Evolutionary conservation across 2,888 invertebrate species (phyloP), one percentile per base, ranked within the genome.

Genomic region (Cynaeus angustus): DNA sequence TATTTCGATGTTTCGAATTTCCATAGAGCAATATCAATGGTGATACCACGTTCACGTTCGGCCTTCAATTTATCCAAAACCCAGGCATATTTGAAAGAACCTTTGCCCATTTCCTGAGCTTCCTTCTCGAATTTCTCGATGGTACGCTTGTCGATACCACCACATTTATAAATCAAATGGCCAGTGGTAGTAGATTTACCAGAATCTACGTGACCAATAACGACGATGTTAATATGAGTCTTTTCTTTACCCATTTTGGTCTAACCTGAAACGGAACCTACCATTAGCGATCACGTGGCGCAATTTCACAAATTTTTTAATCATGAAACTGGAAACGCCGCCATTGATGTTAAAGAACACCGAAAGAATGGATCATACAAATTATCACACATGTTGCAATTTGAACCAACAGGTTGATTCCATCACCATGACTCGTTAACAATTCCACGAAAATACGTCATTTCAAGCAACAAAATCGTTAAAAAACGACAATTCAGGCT

Each of bases 71-170:
- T 99, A 89, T 99, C 99, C 88, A 99, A 88, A n/a, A 99, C 99
- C 98, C 98, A 99, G 79, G 99, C 98, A 84, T 99, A 99, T 88
- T 99, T 98, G 90, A 99, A 98, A 76, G 98, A 99, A 75, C 98
- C 98, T 85, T 98, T 98, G 82, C 98, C 98, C 97, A 98, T 97
- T 88, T 99, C 98, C 86, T 97, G 96, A 79, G 98, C 98, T 87
- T 99, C 99, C 88, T 99, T 99, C 88, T 99, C 99, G 87, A 99
- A 99, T 87, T 99, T 99, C 87, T 98, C 98, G 85, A 99, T 99
- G 79, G 98, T 97, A 86, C 99, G 92, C 87, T 98, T 98, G 88
- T 99, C 99, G 85, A 99, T 99, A 81, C 99, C 99, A 80, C 99
- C 99, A 85, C 99, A 99, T 90, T 99, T 99, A 91, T 98, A 99